Evolutionary conservation across 2,888 invertebrate species (phyloP), one percentile per base, ranked within the genome.

Genomic region (Eurytoma adleriae): DNA sequence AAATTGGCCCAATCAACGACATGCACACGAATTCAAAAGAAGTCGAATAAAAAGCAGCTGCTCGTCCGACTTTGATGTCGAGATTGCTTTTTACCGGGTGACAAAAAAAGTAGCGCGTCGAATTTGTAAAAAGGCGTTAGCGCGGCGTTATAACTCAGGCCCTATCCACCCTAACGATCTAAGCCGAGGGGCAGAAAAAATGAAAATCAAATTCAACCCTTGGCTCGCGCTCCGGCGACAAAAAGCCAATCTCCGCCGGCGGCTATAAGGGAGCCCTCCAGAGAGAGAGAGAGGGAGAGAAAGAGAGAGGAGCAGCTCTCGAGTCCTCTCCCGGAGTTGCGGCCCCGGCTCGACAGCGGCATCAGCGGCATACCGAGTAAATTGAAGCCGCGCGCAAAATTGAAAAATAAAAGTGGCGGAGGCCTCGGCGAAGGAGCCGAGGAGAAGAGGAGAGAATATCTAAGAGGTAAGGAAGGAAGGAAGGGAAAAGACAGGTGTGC

Each of bases 171-270:
- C 75, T 76, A 76, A 76, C 76, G 76, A 76, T 69, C 68, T 69
- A 16, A 14, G 30, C 66, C 69, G 40, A 20, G 52, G 27, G 56
- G 71, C 66, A n/a, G 72, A 72, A 67, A 78, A 78, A 78, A 78
- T 78, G 72, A 72, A 78, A 78, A 78, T 78, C 18, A 67, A 78
- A 78, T 78, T 78, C 72, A 72, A 78, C 64, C 64, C 64, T 48
- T 64, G 40, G 40, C 48, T 64, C 64, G 40, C 30, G 52, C 59
- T 10, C 40, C 0, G 27, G 62, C 73, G 71, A 80, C 80, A 80
- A 75, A 80, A 75, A 80, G 80, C 80, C 79, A 79, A 79, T 79
- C 79, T 79, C 54, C 69, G 56, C 24, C 24, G 72, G 48, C 14
- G n/a, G 54, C 67, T 73, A 78, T 79, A 73, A 79, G 73, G 74